phyloP scores from a whole-genome alignment of 1,140 invertebrate genomes.

The Panulirus ornatus region DNA sequence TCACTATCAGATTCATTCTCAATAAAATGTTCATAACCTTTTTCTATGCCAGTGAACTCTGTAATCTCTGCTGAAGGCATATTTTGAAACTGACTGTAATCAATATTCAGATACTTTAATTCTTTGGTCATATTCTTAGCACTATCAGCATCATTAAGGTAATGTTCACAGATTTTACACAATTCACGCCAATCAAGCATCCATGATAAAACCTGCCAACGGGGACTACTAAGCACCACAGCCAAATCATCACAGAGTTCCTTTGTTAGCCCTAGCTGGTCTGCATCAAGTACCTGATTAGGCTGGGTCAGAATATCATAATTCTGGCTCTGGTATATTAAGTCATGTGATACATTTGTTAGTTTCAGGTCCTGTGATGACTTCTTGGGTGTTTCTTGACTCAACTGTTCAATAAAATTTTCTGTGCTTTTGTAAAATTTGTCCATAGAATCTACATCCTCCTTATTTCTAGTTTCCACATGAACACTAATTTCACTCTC shows the following conservation, averaged over 20 bases:
- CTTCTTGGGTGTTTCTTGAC: constrained; percentile 73
- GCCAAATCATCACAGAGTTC: constrained; percentile 83
- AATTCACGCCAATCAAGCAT: constrained; percentile 82
- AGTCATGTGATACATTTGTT: not conserved
- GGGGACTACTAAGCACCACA: constrained; percentile 82
- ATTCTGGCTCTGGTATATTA: constrained; percentile 73
- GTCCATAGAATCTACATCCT: constrained; percentile 70
- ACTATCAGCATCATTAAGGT: constrained; percentile 81
- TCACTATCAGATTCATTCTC: constrained; percentile 66
- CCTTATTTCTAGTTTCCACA: constrained; percentile 44
- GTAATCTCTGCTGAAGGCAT: constrained; percentile 79
- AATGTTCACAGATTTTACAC: constrained; percentile 81
- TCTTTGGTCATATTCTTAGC: constrained; percentile 82
- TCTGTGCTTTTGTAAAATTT: constrained; percentile 76
- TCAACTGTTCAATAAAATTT: constrained; percentile 78
- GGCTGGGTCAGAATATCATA: constrained; percentile 80
- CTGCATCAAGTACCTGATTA: constrained; percentile 79
- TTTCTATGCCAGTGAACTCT: constrained; percentile 80
- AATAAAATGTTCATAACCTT: constrained; percentile 77
- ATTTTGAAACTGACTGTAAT: constrained; percentile 83
- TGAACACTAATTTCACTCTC: constrained; percentile 59
- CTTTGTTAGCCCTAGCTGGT: constrained; percentile 81
- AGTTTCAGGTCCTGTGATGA: constrained; percentile 45
- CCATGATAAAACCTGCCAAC: constrained; percentile 84
- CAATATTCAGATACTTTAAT: constrained; percentile 83